phyloP scores from a whole-genome alignment of 2,797 vertebrate genomes.

The Perodicticus potto region DNA sequence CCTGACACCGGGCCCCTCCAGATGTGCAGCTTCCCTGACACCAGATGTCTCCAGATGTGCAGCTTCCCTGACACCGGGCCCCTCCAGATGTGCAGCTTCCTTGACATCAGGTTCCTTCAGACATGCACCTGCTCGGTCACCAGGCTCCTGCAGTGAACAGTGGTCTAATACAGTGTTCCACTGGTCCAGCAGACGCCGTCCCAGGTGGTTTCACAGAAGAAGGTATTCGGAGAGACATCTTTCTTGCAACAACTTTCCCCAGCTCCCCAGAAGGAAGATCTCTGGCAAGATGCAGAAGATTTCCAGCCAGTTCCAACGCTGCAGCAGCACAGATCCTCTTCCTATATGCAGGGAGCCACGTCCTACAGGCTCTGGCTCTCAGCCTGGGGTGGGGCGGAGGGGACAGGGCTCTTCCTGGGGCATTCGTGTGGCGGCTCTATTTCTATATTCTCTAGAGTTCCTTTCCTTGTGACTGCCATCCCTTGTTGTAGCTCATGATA shows the following conservation, averaged over 20 bases:
- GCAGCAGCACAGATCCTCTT: too few relatives aligned
- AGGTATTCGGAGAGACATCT: background rate
- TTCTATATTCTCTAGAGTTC: background rate
- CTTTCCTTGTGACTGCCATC: background rate
- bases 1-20: background rate
- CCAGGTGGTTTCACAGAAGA: background rate
- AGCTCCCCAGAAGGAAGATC: background rate
- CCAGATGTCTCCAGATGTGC: background rate
- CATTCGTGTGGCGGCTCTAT: background rate
- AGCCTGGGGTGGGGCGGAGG: background rate
- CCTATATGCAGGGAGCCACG: too few relatives aligned
- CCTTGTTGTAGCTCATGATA: too few relatives aligned
- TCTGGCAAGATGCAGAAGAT: background rate
- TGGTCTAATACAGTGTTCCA: background rate
- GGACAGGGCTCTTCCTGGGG: background rate
- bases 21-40: background rate
- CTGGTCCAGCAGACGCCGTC: background rate
- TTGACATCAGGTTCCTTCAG: too few relatives aligned
- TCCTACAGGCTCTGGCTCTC: accelerated
- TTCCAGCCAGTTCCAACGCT: background rate
- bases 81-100: too few relatives aligned
- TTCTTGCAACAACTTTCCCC: too few relatives aligned
- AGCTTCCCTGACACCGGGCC: background rate
- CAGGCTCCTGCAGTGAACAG: background rate
- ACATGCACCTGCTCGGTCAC: background rate